These are phyloP conservation scores for Oligia strigilis DNA, from an alignment of 2,888 invertebrate genomes.

Conservation along the genomic window DNA sequence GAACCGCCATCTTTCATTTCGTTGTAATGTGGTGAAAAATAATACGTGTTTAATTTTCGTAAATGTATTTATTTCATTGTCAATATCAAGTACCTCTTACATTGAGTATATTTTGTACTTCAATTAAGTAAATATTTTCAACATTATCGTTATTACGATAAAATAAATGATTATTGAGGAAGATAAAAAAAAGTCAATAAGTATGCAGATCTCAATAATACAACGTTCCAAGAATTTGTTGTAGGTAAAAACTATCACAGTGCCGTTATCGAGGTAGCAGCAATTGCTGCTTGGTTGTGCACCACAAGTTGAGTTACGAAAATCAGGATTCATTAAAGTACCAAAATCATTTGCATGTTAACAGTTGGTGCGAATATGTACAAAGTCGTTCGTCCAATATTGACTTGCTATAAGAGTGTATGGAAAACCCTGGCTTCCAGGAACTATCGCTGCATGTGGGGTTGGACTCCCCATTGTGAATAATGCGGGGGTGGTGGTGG, in stretches of 20 bases:
- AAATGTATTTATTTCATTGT: constrained; percentile 24
- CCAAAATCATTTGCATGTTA: background rate
- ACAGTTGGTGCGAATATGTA: background rate
- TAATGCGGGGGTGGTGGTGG: constrained; percentile 53
- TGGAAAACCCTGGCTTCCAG: background rate
- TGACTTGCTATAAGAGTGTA: constrained; percentile 1
- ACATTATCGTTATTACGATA: constrained; percentile 43
- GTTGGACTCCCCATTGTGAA: constrained; percentile 38
- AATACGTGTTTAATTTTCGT: background rate
- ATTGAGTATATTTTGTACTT: constrained; percentile 13
- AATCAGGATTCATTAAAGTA: background rate
- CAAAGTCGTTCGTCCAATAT: background rate
- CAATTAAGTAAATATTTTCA: constrained; percentile 19
- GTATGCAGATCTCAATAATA: constrained; percentile 55
- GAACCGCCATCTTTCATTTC: background rate
- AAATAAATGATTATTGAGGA: constrained; percentile 35
- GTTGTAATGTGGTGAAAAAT: constrained; percentile 1
- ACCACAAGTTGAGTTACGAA: background rate
- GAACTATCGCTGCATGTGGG: constrained; percentile 38
- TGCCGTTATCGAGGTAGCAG: constrained; percentile 8
- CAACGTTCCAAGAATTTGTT: constrained; percentile 28
- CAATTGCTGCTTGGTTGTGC: background rate
- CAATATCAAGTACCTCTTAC: constrained; percentile 12
- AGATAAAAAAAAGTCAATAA: constrained; percentile 30
- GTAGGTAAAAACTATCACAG: constrained; percentile 10